Percentiles rank a stretch among this genome's conserved stretches.
phyloP scores from a whole-genome alignment of 2,113 vertebrate genomes.

The Entelurus aequoreus region DNA sequence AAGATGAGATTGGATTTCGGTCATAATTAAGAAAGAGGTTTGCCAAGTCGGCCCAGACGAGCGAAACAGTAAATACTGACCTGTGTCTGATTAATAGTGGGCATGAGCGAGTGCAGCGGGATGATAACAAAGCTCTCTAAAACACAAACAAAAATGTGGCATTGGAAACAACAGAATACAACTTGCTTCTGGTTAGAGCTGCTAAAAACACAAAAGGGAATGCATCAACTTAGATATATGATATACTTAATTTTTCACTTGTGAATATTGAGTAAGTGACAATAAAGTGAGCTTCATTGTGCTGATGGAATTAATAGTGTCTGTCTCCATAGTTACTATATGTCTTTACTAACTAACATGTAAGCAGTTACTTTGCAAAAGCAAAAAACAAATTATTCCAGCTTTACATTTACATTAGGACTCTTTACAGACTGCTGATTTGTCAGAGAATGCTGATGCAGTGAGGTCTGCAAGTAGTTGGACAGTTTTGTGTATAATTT shows the following conservation, averaged over 20 bases:
- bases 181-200: neutral
- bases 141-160: constrained; percentile 52
- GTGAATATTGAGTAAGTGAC: too few relatives aligned
- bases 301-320: too few relatives aligned
- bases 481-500: too few relatives aligned
- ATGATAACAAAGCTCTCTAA: constrained; percentile 93
- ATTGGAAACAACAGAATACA: neutral
- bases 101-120: constrained; percentile 96
- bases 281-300: too few relatives aligned
- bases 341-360: too few relatives aligned
- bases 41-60: neutral
- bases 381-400: too few relatives aligned
- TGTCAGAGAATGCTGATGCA: too few relatives aligned
- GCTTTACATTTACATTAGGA: too few relatives aligned
- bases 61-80: constrained; percentile 65
- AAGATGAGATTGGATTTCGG: constrained; percentile 11
- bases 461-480: too few relatives aligned
- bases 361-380: too few relatives aligned
- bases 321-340: too few relatives aligned
- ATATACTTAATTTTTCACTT: neutral
- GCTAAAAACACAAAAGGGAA: neutral
- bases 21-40: constrained; percentile 6
- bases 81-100: constrained; percentile 95
- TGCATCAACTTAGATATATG: neutral
- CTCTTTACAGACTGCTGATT: too few relatives aligned